Evolutionary conservation across 2,888 invertebrate species (phyloP), one percentile per base, ranked within the genome.

Genomic region (Cephus sareptanus): DNA sequence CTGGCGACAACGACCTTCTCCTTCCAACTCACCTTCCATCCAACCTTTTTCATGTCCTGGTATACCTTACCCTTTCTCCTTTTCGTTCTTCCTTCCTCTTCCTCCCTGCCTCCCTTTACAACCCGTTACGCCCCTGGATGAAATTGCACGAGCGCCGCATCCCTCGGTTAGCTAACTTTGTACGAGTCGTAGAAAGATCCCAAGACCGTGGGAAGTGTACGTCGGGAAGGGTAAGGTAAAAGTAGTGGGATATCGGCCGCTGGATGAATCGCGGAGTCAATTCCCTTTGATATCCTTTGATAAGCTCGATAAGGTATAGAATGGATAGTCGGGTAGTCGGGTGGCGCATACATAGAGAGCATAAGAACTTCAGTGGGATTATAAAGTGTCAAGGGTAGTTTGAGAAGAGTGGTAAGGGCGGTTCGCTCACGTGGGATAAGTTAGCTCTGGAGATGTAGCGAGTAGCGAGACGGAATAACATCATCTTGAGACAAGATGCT

Each of bases 401-500:
- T 34, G 34, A 71, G 31, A 34, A 31, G 30, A 71, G 34, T 33
- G 23, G 31, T 31, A 34, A 33, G 71, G 71, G 71, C 23, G 71
- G 71, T 71, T 71, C 31, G 71, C 71, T 30, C 34, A 11, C 71
- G 56, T 23, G 56, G 71, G 74, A 33, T 34, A 37, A 74, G 74
- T 74, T 37, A 34, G 34, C 37, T 37, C 35, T n/a, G n/a, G 13
- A 34, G 74, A 74, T 9, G 34, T 35, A 37, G 33, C 74, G 35
- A 74, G 23, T 35, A 37, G 71, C 71, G 71, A 71, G 71, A 71
- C 31, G 71, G 71, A 71, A 71, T 71, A 71, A 71, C 71, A 33
- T 56, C 56, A 9, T 75, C 30, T 31, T 23, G 75, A 75, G 75
- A 69, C 37, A 56, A 56, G 56, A 40, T 23, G 68, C 30, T 15